These are phyloP conservation scores for Drosophila triauraria DNA, from an alignment of 1,140 invertebrate genomes.

Conservation along the genomic window DNA sequence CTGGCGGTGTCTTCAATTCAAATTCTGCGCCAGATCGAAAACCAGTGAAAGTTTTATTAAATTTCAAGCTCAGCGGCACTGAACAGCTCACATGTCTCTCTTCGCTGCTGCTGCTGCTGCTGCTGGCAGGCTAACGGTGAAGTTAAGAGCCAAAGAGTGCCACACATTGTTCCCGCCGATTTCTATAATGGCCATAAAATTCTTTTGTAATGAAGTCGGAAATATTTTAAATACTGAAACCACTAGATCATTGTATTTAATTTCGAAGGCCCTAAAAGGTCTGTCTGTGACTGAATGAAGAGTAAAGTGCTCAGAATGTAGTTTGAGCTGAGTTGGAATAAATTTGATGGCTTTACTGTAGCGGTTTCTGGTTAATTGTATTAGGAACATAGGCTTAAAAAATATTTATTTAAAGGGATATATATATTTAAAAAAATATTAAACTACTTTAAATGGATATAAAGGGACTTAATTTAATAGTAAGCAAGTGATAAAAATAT, in stretches of 20 bases:
- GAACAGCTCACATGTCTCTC: constrained; percentile 33
- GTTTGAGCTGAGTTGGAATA: background rate
- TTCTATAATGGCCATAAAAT: constrained; percentile 57
- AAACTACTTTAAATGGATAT: background rate
- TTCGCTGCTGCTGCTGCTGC: background rate
- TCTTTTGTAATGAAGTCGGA: constrained; percentile 47
- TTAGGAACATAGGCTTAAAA: background rate
- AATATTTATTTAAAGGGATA: background rate
- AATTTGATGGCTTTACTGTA: constrained; percentile 9
- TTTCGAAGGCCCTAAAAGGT: constrained; percentile 18
- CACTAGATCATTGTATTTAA: constrained; percentile 42
- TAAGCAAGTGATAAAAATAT: too few relatives aligned
- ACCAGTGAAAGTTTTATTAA: constrained; percentile 81
- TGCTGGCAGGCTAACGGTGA: constrained; percentile 51
- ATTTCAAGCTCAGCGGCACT: constrained; percentile 31
- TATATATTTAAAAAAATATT: background rate
- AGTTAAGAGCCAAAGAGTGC: constrained; percentile 29
- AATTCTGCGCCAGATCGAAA: constrained; percentile 65
- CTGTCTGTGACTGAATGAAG: constrained; percentile 1
- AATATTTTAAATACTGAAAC: constrained; percentile 25
- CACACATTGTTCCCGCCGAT: constrained; percentile 48
- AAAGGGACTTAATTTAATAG: background rate
- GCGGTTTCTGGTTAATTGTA: background rate
- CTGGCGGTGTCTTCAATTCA: constrained; percentile 50
- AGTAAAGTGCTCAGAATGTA: background rate